These are phyloP conservation scores for Orthosia cruda DNA, from an alignment of 2,888 invertebrate species.

Conservation along the genomic window DNA sequence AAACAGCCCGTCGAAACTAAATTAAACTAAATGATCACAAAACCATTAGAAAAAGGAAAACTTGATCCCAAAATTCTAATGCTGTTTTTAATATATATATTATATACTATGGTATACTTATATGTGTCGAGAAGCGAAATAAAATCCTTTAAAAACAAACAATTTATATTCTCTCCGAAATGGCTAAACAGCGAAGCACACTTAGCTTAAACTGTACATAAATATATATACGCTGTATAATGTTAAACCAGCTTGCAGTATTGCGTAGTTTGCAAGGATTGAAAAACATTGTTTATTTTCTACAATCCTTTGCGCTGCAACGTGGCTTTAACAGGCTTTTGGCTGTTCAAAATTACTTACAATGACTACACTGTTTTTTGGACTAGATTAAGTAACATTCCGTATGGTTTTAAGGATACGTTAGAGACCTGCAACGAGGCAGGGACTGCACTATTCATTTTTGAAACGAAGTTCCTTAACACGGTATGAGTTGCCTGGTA, in stretches of 20 bases:
- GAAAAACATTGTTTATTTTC: constrained; percentile 33
- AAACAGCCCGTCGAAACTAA: too few relatives aligned
- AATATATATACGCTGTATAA: not conserved
- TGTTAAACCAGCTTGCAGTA: constrained; percentile 5
- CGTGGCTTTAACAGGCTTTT: constrained; percentile 23
- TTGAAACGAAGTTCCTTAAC: too few relatives aligned
- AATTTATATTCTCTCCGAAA: not conserved
- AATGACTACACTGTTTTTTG: constrained; percentile 8
- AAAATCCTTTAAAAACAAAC: not conserved
- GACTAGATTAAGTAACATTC: not conserved
- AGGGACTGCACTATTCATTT: too few relatives aligned
- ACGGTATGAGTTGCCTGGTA: too few relatives aligned
- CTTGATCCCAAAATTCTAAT: too few relatives aligned
- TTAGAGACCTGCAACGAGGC: too few relatives aligned
- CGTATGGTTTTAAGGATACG: not conserved
- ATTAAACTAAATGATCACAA: too few relatives aligned
- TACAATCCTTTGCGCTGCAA: constrained; percentile 4
- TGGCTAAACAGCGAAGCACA: not conserved
- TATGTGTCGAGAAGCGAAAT: not conserved
- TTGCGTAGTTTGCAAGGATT: constrained; percentile 9
- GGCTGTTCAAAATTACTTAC: constrained; percentile 25
- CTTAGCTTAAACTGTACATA: not conserved
- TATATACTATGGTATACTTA: too few relatives aligned
- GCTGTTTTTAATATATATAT: too few relatives aligned
- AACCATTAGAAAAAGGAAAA: too few relatives aligned